Evolutionary conservation across 2,113 vertebrate species (phyloP), one percentile per base, ranked within the genome.

Genomic region (Vulpes ferrilata): DNA sequence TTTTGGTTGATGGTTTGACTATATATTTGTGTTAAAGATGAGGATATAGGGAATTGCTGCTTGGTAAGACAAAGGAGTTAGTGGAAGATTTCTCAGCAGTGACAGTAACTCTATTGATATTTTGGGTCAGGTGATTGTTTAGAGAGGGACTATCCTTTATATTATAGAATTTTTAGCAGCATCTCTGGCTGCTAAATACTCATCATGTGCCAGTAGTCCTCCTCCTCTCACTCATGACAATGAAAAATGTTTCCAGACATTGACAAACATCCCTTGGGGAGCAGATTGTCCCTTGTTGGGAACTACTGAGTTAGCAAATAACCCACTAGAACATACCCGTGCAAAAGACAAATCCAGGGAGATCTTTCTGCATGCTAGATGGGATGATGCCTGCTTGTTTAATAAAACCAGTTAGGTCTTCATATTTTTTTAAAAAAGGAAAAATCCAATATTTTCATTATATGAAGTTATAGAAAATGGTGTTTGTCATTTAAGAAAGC

Each of bases 21-120:
- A 20, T 97, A 78, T 71, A n/a, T 92, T 80, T 80, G 59, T 7
- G 23, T 74, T 62, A 88, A 84, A 60, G 17, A 60, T 73, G 73
- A 93, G 13, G 27, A 55, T 83, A 13, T 69, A 11, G 55, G 8
- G 2, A 83, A 53, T 81, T 92, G 11, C 22, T 30, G 1, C 30
- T 83, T 96, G 62, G 27, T 95, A 81, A 81, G 71, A 93, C n/a
- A 48, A 51, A 86, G 35, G n/a, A 73, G 23, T 97, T 65, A 86
- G 35, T 90, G 3, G 43, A 79, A 32, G 1, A 1, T 92, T 95
- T 92, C 32, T 89, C 23, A 81, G 13, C 3, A 93, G 22, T 11
- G 9, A 22, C 6, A 13, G 15, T 78, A 43, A 48, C 43, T 73
- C 20, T 85, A 2, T 93, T 30, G 12, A 35, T 76, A 27, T 93